Evolutionary conservation across 1,140 invertebrate genomes (phyloP).

Genomic region (Polypedilum vanderplanki): DNA sequence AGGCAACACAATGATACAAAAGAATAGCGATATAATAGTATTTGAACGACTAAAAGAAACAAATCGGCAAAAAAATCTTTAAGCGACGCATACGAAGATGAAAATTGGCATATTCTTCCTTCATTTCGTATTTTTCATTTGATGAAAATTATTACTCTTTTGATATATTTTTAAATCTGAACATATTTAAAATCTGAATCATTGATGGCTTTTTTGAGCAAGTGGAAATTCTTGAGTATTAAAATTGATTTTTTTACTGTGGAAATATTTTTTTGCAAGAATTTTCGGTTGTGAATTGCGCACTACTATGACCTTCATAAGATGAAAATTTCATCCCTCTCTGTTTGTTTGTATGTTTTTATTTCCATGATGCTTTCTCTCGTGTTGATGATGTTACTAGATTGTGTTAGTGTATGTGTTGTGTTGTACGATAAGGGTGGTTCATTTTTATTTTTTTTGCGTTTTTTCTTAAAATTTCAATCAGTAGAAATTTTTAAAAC

Average conservation of each 20-base stretch:
- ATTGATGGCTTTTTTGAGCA: not conserved
- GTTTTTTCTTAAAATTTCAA: not conserved
- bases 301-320: conserved; percentile 1
- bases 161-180: conserved; percentile 3
- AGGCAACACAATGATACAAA: not conserved
- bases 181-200: not conserved
- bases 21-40: not conserved
- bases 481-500: not conserved
- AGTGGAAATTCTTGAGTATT: not conserved
- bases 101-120: not conserved
- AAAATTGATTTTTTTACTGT: not conserved
- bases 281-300: not conserved
- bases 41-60: not conserved
- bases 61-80: not conserved
- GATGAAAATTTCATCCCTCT: conserved; percentile 3
- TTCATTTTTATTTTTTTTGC: not conserved
- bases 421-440: not conserved
- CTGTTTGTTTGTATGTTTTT: not conserved
- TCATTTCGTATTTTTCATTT: not conserved
- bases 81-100: conserved; percentile 9
- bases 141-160: not conserved
- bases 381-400: not conserved
- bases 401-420: not conserved
- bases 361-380: not conserved
- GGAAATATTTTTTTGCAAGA: not conserved